phyloP scores from a whole-genome alignment of 2,797 vertebrate genomes.

The Strix occidentalis region DNA sequence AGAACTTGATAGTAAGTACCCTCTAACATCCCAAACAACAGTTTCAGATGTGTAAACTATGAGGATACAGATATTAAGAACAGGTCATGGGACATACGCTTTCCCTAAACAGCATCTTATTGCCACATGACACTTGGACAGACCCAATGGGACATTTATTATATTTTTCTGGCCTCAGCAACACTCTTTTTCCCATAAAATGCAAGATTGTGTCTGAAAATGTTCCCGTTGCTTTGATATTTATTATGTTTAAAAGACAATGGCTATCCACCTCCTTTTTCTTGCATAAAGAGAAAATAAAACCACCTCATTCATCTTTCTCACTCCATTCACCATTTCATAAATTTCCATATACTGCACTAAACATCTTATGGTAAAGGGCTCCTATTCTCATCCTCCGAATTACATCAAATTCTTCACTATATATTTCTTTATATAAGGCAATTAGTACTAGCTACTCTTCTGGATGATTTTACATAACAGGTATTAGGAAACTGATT shows the following conservation, averaged over 20 bases:
- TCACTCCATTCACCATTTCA: neutral
- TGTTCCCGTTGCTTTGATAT: neutral
- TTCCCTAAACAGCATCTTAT: neutral
- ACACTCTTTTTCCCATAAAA: neutral
- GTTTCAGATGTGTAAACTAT: neutral
- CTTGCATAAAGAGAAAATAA: neutral
- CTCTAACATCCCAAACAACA: neutral
- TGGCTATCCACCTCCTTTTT: neutral
- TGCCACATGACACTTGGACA: neutral
- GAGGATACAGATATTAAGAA: neutral
- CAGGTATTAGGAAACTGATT: neutral
- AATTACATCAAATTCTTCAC: neutral
- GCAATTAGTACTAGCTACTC: neutral
- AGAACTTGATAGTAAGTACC: neutral
- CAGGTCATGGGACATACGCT: fast-evolving
- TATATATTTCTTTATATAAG: neutral
- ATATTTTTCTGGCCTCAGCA: neutral
- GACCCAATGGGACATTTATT: neutral
- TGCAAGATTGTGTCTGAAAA: neutral
- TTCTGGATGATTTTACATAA: neutral
- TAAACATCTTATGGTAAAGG: neutral
- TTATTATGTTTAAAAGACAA: neutral
- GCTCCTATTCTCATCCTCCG: neutral
- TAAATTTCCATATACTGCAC: neutral
- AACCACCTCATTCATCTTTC: neutral